phyloP scores from a whole-genome alignment of 1,140 invertebrate species.

The Amphibalanus amphitrite region DNA sequence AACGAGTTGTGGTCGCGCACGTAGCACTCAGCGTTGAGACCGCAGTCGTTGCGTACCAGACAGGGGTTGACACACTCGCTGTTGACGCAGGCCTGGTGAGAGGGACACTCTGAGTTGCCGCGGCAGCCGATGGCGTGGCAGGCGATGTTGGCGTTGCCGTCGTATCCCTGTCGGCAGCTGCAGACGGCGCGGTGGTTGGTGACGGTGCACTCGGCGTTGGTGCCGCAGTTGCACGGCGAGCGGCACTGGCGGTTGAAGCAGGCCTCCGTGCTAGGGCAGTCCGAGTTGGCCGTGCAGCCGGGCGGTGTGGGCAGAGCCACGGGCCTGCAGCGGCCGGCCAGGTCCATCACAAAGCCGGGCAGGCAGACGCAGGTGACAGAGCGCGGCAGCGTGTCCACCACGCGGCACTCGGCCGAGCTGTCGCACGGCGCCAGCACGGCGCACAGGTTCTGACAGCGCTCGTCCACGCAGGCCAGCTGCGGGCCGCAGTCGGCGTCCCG shows the following conservation, averaged over 20 bases:
- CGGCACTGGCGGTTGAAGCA: no score
- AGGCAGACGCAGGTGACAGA: slow-evolving; percentile 20
- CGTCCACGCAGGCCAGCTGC: slow-evolving; percentile 25
- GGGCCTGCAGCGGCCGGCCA: slow-evolving; percentile 51
- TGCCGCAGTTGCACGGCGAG: no score
- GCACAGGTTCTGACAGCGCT: slow-evolving; percentile 62
- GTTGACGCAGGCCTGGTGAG: slow-evolving; percentile 56
- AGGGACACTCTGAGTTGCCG: slow-evolving; percentile 56
- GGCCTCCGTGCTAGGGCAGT: slow-evolving; percentile 55
- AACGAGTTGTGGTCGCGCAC: slow-evolving; percentile 50
- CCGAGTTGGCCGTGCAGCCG: slow-evolving; percentile 55
- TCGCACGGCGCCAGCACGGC: slow-evolving; percentile 58
- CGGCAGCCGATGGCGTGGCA: slow-evolving; percentile 61
- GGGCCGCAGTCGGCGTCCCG: slow-evolving; percentile 24
- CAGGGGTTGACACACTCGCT: slow-evolving; percentile 70
- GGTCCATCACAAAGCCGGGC: slow-evolving; percentile 35
- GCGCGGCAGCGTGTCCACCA: slow-evolving; percentile 18
- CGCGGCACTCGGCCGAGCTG: slow-evolving; percentile 16
- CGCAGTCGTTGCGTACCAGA: slow-evolving; percentile 55
- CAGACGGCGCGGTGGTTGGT: no score
- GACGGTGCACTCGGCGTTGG: no score
- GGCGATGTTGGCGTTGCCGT: slow-evolving; percentile 38
- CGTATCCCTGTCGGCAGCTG: slow-evolving; percentile 22
- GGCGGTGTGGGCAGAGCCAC: slow-evolving; percentile 41
- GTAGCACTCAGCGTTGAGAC: slow-evolving; percentile 61